Percentiles rank a stretch among this genome's conserved stretches.
Conservation (phyloP, 2,797 vertebrate species). For the Tarsius wallacei region DNA sequence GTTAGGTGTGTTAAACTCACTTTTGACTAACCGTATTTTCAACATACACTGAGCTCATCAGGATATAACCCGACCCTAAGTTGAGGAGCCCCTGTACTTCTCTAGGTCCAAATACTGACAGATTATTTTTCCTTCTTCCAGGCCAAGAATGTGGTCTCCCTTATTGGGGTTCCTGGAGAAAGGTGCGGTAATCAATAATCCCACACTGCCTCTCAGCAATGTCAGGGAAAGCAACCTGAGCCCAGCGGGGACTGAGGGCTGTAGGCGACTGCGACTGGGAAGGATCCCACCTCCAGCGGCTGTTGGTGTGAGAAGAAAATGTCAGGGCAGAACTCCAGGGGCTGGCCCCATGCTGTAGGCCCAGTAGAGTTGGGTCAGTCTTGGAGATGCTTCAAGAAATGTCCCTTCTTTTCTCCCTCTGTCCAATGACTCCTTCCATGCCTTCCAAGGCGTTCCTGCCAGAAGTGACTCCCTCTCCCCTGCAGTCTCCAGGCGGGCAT, state of each 20-base stretch:
- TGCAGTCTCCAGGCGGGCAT: neutral
- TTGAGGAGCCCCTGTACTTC: neutral
- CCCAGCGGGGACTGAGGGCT: neutral
- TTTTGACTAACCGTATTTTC: neutral
- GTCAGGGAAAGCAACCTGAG: neutral
- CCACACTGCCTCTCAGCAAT: neutral
- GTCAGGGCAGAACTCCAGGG: neutral
- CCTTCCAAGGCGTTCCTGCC: neutral
- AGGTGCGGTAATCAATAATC: neutral
- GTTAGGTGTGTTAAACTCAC: neutral
- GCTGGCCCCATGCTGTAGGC: neutral
- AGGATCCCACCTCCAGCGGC: neutral
- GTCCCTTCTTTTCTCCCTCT: neutral
- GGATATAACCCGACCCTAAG: neutral
- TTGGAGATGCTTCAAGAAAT: neutral
- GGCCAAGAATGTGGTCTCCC: neutral
- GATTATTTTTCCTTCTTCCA: neutral
- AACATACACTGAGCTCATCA: neutral
- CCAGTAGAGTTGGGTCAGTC: neutral
- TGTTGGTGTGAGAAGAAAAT: slow-evolving; percentile 3
- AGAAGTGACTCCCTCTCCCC: neutral
- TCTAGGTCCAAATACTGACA: neutral
- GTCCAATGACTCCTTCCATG: neutral
- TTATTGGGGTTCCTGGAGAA: neutral
- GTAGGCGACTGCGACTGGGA: neutral